Evolutionary conservation across 2,888 invertebrate genomes (phyloP).

Genomic region (Mythimna albipuncta): DNA sequence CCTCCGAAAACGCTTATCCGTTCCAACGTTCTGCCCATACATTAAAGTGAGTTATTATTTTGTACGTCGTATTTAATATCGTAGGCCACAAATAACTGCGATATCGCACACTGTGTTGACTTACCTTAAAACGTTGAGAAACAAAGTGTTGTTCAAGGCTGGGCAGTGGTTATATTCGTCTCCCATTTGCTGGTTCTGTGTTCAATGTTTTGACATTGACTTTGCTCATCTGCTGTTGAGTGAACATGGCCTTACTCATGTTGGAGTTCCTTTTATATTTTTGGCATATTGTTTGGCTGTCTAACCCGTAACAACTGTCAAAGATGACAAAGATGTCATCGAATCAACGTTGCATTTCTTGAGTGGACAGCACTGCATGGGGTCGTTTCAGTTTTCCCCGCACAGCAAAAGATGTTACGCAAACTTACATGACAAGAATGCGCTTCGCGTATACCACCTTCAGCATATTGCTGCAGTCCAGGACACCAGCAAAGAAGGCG

Average conservation of each 20-base stretch:
- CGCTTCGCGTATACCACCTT: too few relatives aligned
- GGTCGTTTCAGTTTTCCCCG: too few relatives aligned
- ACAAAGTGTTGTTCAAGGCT: constrained; percentile 81
- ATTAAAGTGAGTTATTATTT: constrained; percentile 64
- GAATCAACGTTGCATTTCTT: too few relatives aligned
- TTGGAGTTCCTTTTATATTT: background rate
- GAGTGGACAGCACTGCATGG: too few relatives aligned
- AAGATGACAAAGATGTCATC: too few relatives aligned
- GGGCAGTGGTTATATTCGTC: constrained; percentile 79
- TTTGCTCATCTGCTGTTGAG: constrained; percentile 58
- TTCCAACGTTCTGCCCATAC: constrained; percentile 57
- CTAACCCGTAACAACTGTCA: too few relatives aligned
- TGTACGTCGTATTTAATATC: constrained; percentile 65
- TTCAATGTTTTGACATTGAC: constrained; percentile 77
- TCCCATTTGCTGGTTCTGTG: constrained; percentile 70
- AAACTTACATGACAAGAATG: too few relatives aligned
- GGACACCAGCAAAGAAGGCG: too few relatives aligned
- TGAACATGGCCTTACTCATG: constrained; percentile 53
- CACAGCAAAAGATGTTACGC: too few relatives aligned
- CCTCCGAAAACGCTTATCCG: constrained; percentile 52
- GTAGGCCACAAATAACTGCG: constrained; percentile 69
- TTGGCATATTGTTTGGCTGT: too few relatives aligned
- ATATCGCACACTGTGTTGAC: constrained; percentile 68
- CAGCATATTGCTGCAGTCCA: too few relatives aligned
- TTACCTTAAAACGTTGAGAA: constrained; percentile 67